Evolutionary conservation across 2,797 vertebrate genomes (phyloP).

Genomic region (Carcharodon carcharias): DNA sequence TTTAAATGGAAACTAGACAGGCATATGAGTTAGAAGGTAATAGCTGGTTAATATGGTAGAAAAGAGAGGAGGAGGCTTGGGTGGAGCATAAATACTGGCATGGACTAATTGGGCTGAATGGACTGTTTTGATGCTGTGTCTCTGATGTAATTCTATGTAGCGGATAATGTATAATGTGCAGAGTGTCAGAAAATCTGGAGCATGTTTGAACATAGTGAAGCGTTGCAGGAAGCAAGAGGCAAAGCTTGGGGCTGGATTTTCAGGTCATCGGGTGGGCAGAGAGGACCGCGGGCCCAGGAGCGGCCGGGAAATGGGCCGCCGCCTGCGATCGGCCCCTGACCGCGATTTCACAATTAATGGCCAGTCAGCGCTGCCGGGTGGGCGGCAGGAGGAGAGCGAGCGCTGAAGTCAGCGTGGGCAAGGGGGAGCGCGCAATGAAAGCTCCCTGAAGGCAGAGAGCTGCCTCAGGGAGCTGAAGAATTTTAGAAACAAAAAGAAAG

Average conservation of each 20-base stretch:
- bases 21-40: not conserved
- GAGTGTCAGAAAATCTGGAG: not conserved
- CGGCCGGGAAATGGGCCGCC: too few relatives aligned
- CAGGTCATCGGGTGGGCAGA: too few relatives aligned
- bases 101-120: not conserved
- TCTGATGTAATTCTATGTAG: not conserved
- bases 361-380: too few relatives aligned
- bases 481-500: too few relatives aligned
- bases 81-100: not conserved
- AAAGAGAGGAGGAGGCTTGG: not conserved
- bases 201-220: not conserved
- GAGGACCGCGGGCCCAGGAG: too few relatives aligned
- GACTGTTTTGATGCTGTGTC: not conserved
- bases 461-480: too few relatives aligned
- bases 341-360: too few relatives aligned
- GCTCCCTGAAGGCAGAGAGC: too few relatives aligned
- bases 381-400: too few relatives aligned
- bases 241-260: not conserved
- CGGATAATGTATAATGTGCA: not conserved
- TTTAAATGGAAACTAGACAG: not conserved
- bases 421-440: too few relatives aligned
- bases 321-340: too few relatives aligned
- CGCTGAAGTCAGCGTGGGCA: too few relatives aligned
- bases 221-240: not conserved
- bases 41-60: not conserved